Conservation (phyloP, 1,140 invertebrate genomes). For the Colletes latitarsis region DNA sequence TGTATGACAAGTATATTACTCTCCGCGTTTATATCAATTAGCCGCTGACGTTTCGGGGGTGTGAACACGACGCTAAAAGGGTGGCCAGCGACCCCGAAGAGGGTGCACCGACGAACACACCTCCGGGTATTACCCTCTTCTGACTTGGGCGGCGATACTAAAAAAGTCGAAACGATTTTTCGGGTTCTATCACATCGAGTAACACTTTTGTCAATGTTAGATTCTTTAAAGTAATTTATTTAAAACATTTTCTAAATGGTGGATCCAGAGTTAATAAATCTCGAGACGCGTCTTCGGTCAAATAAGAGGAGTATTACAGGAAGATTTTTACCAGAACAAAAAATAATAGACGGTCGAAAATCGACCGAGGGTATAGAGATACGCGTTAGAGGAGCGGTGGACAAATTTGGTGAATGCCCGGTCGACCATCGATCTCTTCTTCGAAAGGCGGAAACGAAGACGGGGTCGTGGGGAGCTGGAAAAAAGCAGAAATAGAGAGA, state of each 20-base stretch:
- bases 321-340: no score
- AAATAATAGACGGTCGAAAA: no score
- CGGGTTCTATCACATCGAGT: no score
- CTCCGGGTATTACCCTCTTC: constrained; percentile 14
- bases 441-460: constrained; percentile 27
- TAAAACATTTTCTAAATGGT: no score
- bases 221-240: no score
- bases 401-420: constrained; percentile 58
- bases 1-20: constrained; percentile 80
- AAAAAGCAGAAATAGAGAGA: constrained; percentile 24
- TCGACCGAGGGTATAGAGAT: neutral
- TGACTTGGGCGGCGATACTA: neutral
- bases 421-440: constrained; percentile 57
- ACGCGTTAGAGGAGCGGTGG: neutral
- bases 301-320: no score
- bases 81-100: constrained; percentile 46
- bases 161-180: constrained; percentile 1
- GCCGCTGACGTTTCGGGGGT: constrained; percentile 74
- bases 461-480: neutral
- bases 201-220: no score
- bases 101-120: constrained; percentile 53
- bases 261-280: no score
- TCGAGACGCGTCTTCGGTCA: no score
- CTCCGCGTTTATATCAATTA: constrained; percentile 79
- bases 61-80: constrained; percentile 67